Evolutionary conservation across 1,140 invertebrate genomes (phyloP), one percentile per base, ranked within the genome.

Genomic region (Drosophila navojoa): DNA sequence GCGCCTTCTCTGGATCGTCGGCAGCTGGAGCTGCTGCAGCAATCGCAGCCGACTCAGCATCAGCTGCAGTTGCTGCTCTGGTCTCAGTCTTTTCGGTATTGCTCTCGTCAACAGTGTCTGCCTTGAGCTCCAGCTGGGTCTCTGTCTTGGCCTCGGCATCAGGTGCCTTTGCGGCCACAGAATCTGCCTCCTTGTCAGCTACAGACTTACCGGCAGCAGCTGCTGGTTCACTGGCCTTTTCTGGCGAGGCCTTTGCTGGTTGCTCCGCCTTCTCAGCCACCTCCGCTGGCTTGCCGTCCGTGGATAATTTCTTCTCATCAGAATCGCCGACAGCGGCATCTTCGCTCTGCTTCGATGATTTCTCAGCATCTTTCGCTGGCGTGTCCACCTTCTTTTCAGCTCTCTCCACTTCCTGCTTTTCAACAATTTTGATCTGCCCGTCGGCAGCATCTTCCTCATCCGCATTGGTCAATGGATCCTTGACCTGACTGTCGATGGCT

Each of bases 71-170:
- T 58, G 59, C 53, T 19, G 57, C n/a, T 44, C 60, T 62, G 27
- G 64, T 61, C 32, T 85, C 81, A 85, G 77, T 85, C 81, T 85
- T 85, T 58, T 85, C 74, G 22, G 50, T 59, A 22, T 77, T 64
- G 61, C 49, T 77, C 42, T 44, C 15, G 40, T 71, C 77, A 35
- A 66, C 63, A 15, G 29, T n/a, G 32, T 60, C 75, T 42, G 52
- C 59, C 25, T 79, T 74, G 10, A 66, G 27, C 61, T 85, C 70
- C 38, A 45, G 29, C 44, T 79, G 45, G 35, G 13, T 53, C 11
- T 80, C 54, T 67, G 67, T 68, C 58, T 63, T 68, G 47, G 53
- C 63, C 29, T 47, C 62, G 38, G 60, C 62, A 29, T 29, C 44
- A 15, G 57, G 5, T 19, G 19, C 22, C 5, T 25, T 49, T 1